A percentile compares a stretch with the other conserved stretches of the same genome.
Conservation (phyloP, 2,113 vertebrate genomes). For the Heterochromis multidens region DNA sequence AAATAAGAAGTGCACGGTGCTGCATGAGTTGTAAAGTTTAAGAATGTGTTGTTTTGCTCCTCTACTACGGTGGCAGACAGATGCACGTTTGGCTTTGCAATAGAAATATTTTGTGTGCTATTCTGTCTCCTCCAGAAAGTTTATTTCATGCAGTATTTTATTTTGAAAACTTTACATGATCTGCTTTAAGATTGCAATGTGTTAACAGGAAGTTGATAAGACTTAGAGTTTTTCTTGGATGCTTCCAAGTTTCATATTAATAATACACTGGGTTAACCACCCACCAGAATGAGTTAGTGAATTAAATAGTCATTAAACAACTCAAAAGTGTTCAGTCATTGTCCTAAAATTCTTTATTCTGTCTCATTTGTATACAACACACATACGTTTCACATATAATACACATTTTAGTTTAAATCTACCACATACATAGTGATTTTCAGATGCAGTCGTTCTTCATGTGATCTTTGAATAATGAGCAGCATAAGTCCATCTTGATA, state of each 20-base stretch:
- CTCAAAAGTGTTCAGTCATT: neutral
- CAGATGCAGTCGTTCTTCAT: neutral
- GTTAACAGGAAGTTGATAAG: neutral
- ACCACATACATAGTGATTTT: neutral
- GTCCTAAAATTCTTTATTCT: conserved; percentile 39
- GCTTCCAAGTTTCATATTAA: neutral
- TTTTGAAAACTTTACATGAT: conserved; percentile 2
- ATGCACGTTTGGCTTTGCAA: neutral
- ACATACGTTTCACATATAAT: neutral
- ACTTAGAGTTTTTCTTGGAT: neutral
- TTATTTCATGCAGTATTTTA: neutral
- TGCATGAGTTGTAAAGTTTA: neutral
- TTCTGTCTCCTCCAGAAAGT: neutral
- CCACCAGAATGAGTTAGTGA: neutral
- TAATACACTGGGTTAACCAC: neutral
- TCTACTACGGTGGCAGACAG: neutral
- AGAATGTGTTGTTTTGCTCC: neutral
- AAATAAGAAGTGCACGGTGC: neutral
- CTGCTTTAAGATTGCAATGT: neutral
- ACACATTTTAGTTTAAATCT: neutral
- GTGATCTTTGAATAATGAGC: neutral
- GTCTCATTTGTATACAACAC: conserved; percentile 16
- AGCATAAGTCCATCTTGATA: neutral
- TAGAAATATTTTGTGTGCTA: neutral
- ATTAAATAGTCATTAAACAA: conserved; percentile 30